Evolutionary conservation across 2,797 vertebrate species (phyloP).

Genomic region (Scomberomorus guttatus): DNA sequence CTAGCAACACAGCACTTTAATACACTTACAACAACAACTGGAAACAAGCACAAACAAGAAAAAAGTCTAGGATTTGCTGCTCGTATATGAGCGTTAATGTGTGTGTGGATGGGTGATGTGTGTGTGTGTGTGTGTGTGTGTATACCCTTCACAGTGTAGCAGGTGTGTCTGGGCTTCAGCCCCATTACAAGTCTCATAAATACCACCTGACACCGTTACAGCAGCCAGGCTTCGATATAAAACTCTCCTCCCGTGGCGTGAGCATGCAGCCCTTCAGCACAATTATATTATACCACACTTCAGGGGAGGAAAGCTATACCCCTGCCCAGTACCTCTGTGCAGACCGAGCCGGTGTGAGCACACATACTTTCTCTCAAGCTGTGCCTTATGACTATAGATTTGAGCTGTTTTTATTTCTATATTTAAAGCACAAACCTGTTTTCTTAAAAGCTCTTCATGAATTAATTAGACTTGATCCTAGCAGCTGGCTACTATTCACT

Average conservation of each 20-base stretch:
- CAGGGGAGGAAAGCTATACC: constrained; percentile 51
- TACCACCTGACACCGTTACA: constrained; percentile 77
- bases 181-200: constrained; percentile 78
- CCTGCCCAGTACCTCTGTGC: constrained; percentile 31
- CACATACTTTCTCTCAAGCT: constrained; percentile 26
- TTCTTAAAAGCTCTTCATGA: constrained; percentile 7
- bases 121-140: constrained; percentile 19
- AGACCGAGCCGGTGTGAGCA: constrained; percentile 10
- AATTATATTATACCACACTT: constrained; percentile 66
- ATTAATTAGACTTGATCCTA: background rate
- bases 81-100: background rate
- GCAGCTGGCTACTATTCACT: background rate
- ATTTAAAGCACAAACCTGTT: constrained; percentile 19
- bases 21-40: background rate
- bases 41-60: constrained; percentile 35
- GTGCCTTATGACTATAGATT: constrained; percentile 1
- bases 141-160: constrained; percentile 46
- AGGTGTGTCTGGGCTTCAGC: constrained; percentile 72
- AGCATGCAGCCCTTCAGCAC: constrained; percentile 67
- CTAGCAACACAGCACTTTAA: background rate
- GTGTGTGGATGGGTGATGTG: constrained; percentile 2
- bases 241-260: constrained; percentile 64
- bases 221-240: constrained; percentile 72
- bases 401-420: constrained; percentile 31
- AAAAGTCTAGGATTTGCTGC: constrained; percentile 16